Conservation (phyloP, 2,888 invertebrate species). For the Meta bourneti region DNA sequence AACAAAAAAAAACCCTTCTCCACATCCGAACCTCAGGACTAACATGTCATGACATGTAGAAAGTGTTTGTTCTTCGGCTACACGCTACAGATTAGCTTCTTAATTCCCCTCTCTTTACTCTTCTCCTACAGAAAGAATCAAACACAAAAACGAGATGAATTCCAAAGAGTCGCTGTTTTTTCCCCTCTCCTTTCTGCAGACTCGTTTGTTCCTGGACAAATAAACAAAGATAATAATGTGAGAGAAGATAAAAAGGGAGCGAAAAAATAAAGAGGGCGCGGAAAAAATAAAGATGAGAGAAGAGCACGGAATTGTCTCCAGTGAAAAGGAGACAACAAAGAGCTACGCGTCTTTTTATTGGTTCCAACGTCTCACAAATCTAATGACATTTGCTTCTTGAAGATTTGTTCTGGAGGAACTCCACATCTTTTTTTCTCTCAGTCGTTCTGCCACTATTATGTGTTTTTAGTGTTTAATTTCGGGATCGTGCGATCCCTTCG, state of each 20-base stretch:
- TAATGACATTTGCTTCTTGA: conserved; percentile 62
- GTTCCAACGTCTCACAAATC: conserved; percentile 59
- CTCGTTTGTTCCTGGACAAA: conserved; percentile 41
- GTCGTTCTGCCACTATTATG: conserved; percentile 13
- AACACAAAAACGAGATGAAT: conserved; percentile 24
- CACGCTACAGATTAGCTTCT: conserved; percentile 45
- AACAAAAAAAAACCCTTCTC: not conserved
- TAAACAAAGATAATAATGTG: conserved; percentile 69
- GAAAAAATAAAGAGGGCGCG: not conserved
- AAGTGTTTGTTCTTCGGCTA: conserved; percentile 27
- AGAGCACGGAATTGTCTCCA: conserved; percentile 23
- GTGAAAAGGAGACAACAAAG: conserved; percentile 60
- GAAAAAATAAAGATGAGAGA: conserved; percentile 23
- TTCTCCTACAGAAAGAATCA: not conserved
- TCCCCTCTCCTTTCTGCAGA: not conserved
- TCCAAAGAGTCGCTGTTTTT: conserved; percentile 17
- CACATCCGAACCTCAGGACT: not conserved
- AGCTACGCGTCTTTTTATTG: conserved; percentile 63
- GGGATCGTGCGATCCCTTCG: not conserved
- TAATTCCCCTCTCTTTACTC: conserved; percentile 30
- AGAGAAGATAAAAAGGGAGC: conserved; percentile 2
- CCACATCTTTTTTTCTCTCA: conserved; percentile 22
- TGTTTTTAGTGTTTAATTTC: conserved; percentile 56
- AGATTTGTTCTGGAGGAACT: conserved; percentile 26
- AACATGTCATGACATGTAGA: conserved; percentile 37